These are phyloP conservation scores for Acrocephalus kingi DNA, from an alignment of 2,113 vertebrate species.

Conservation along the genomic window DNA sequence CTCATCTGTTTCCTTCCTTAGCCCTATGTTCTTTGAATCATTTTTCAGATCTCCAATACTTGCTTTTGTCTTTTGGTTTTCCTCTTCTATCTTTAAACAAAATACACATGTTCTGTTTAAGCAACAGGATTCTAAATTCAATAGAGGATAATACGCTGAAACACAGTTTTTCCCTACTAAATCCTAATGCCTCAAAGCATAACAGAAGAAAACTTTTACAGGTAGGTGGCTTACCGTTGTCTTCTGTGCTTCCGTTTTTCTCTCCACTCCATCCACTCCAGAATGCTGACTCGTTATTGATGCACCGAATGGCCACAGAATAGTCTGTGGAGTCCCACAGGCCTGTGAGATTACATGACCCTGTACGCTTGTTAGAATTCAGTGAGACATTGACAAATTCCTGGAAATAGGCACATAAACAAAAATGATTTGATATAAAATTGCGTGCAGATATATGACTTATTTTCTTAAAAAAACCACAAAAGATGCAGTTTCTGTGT, in stretches of 20 bases:
- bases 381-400: not conserved
- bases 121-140: not conserved
- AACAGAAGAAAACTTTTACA: not conserved
- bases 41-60: not conserved
- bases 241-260: constrained; percentile 51
- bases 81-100: not conserved
- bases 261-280: constrained; percentile 78
- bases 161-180: not conserved
- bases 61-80: not conserved
- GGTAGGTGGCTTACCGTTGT: constrained; percentile 49
- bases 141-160: not conserved
- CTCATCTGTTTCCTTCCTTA: not conserved
- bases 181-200: not conserved
- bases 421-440: not conserved
- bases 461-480: not conserved
- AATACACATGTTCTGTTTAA: not conserved
- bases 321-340: constrained; percentile 70
- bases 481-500: not conserved
- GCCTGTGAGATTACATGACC: constrained; percentile 52
- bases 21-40: not conserved
- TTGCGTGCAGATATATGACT: not conserved
- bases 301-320: constrained; percentile 51
- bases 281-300: not conserved
- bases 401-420: constrained; percentile 27
- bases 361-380: not conserved